These are phyloP conservation scores for Aphelenchoides bicaudatus DNA, from an alignment of 2,888 invertebrate genomes.

Conservation along the genomic window DNA sequence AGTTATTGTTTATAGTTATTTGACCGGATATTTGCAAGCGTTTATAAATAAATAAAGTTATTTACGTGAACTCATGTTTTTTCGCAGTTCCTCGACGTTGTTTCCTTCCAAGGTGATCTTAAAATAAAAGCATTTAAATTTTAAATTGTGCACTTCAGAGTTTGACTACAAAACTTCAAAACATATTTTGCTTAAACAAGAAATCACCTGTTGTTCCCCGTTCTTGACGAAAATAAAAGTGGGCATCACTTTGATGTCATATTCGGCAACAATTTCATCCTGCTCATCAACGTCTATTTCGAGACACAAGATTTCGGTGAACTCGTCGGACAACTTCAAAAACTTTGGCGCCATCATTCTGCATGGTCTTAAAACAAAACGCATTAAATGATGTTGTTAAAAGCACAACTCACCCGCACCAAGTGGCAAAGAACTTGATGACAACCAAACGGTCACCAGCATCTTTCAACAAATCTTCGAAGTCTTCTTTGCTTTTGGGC, in stretches of 20 bases:
- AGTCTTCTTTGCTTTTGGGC: constrained; percentile 29
- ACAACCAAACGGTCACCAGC: constrained; percentile 50
- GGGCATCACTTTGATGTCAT: constrained; percentile 53
- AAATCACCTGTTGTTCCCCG: constrained; percentile 43
- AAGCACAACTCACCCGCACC: too few species aligned
- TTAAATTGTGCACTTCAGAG: too few species aligned
- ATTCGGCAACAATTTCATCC: constrained; percentile 26
- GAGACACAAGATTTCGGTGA: constrained; percentile 78
- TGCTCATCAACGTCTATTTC: constrained; percentile 80
- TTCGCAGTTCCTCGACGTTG: constrained; percentile 43
- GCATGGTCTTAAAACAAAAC: too few species aligned
- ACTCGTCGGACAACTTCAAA: constrained; percentile 75
- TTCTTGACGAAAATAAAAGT: constrained; percentile 57
- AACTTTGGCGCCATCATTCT: constrained; percentile 78
- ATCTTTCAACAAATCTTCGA: constrained; percentile 34
- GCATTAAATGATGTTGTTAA: too few species aligned
- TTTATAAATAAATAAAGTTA: too few species aligned
- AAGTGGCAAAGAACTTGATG: constrained; percentile 58
- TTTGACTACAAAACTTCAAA: too few species aligned
- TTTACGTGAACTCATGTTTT: constrained; percentile 25
- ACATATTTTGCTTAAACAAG: too few species aligned
- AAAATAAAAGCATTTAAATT: constrained; percentile 13
- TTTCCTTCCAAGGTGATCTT: constrained; percentile 53
- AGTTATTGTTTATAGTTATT: too few species aligned
- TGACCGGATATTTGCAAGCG: too few species aligned